A percentile compares a stretch with the other conserved stretches of the same genome.
Evolutionary conservation across 2,113 vertebrate species (phyloP).

Genomic region (Oryzias woworae): DNA sequence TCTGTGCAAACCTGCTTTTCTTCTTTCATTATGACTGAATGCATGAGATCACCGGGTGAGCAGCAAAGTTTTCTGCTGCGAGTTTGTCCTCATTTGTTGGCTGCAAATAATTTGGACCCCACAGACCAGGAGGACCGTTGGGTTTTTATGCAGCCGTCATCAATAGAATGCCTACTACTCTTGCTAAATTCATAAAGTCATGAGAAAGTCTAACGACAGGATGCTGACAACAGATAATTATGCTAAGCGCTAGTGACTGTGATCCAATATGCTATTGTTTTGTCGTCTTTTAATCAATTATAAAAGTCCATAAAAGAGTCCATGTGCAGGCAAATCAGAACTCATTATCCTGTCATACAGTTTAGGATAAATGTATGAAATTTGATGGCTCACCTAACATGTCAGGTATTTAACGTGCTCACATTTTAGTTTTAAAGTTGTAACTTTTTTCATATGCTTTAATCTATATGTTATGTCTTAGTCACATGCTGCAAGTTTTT

Average conservation of each 20-base stretch:
- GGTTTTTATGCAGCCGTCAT: background rate
- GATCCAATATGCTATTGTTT: slow-evolving; percentile 58
- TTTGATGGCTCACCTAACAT: slow-evolving; percentile 7
- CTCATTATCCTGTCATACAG: slow-evolving; percentile 36
- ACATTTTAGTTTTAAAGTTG: slow-evolving; percentile 9
- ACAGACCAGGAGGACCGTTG: background rate
- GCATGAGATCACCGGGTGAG: slow-evolving; percentile 7
- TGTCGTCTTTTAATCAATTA: slow-evolving; percentile 57
- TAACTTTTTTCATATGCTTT: background rate
- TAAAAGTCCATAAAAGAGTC: slow-evolving; percentile 50
- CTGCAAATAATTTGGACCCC: background rate
- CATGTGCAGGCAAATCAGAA: slow-evolving; percentile 29
- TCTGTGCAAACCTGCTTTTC: slow-evolving; percentile 2
- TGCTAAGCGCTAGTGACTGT: slow-evolving; percentile 63
- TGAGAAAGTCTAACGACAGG: slow-evolving; percentile 41
- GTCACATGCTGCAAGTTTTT: too few relatives aligned
- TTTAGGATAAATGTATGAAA: slow-evolving; percentile 8
- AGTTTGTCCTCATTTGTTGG: slow-evolving; percentile 7
- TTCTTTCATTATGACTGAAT: slow-evolving; percentile 10
- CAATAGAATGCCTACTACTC: background rate
- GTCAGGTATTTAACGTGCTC: background rate
- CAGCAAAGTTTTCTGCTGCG: slow-evolving; percentile 1
- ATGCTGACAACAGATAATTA: slow-evolving; percentile 64
- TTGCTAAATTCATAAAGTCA: slow-evolving; percentile 21
- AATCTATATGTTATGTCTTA: too few relatives aligned